Base-by-base conservation (phyloP, 2,888 invertebrate genomes). In the Yponomeuta cagnagella region DNA sequence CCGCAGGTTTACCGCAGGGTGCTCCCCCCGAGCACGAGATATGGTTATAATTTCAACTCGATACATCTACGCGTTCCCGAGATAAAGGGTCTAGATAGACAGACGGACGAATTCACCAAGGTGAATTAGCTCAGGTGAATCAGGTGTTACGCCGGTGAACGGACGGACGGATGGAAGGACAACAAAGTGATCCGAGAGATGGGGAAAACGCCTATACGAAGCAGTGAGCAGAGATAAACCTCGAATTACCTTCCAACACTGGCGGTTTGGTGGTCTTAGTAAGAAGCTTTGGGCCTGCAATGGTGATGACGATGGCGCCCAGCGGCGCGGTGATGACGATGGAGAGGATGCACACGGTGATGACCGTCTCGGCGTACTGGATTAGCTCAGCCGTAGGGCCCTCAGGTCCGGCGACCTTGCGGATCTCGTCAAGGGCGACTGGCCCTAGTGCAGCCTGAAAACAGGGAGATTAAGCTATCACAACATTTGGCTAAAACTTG, bases 311-410 rank as follows among this genome's bases (percentile, higher is more conserved):
- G 73, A 97, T 95, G 23, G 97, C 97, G 0, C 97, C 97, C 1
- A 96, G 90, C 0, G 98, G 97, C 0, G 97, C 97, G 0, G 97
- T 97, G 72, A 98, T 86, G 43, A 98, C 93, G 74, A 97, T 97
- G 31, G 97, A 97, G 74, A 98, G 88, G 37, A 97, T 95, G 80
- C 96, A 95, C 71, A 96, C 88, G 71, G 95, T 96, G 79, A 97
- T 91, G 33, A 97, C 94, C 69, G 93, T 94, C 72, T 95, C 93
- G 0, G 96, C 97, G 81, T 95, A 95, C 10, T 86, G 84, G 66
- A 93, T 82, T 63, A 95, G 93, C 1, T 88, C 83, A 0, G 93
- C 93, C 0, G 78, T 83, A 68, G 78, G 80, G 72, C 77, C 82
- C 68, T 84, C 83, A 0, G 76, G 77, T 15, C 81, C 85, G 2